These are phyloP conservation scores for Myotis pilosus DNA, from an alignment of 2,797 vertebrate species.

Conservation along the genomic window DNA sequence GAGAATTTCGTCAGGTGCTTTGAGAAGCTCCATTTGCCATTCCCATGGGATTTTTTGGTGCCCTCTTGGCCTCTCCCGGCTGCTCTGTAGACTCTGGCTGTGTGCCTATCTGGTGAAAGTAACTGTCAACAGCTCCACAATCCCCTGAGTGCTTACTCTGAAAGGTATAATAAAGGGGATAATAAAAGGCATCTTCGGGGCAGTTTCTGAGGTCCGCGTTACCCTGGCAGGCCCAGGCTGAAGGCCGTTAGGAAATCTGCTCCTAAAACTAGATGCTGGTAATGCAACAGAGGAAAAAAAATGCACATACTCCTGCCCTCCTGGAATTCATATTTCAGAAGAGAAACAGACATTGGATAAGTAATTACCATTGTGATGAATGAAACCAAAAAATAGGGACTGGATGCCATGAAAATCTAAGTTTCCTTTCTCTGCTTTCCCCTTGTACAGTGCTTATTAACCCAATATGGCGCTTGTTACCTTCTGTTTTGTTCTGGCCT, in stretches of 20 bases:
- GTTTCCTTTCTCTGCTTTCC: slow-evolving; percentile 28
- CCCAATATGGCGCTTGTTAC: slow-evolving; percentile 1
- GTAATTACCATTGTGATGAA: slow-evolving; percentile 44
- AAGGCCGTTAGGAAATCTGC: not conserved
- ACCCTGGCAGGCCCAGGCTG: not conserved
- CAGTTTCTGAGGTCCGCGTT: not conserved
- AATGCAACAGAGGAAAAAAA: not conserved
- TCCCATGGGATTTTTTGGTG: not conserved
- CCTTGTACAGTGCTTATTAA: not conserved
- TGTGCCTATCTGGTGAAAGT: slow-evolving; percentile 40
- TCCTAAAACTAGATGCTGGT: not conserved
- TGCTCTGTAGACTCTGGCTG: not conserved
- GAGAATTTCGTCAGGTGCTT: slow-evolving; percentile 60
- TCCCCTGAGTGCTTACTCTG: not conserved
- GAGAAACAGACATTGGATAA: not conserved
- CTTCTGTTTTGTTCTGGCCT: slow-evolving; percentile 12
- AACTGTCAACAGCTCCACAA: slow-evolving; percentile 12
- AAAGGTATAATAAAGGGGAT: not conserved
- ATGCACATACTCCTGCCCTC: not conserved
- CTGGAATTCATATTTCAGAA: slow-evolving; percentile 7
- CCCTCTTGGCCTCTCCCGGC: not conserved
- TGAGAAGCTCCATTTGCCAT: not conserved
- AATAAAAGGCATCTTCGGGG: not conserved
- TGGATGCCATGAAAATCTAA: not conserved
- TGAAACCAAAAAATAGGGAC: not conserved